phyloP scores from a whole-genome alignment of 2,888 invertebrate species.

The Augiades crinisus region DNA sequence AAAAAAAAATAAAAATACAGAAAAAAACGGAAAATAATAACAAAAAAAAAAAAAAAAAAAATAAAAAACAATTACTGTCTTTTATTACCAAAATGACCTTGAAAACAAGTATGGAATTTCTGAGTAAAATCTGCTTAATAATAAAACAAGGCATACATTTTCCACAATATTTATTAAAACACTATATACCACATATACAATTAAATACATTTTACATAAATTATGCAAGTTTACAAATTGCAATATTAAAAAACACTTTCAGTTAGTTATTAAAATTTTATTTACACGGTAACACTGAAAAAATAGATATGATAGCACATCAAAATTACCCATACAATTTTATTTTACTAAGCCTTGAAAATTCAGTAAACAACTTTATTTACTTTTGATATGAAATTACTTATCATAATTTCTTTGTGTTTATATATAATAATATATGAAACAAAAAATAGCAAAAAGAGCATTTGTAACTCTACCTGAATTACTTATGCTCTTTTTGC shows the following conservation, averaged over 20 bases:
- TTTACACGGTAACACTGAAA: constrained; percentile 36
- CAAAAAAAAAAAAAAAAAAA: no score
- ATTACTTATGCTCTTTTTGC: no score
- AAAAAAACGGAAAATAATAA: no score
- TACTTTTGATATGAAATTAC: not conserved
- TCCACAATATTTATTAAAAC: constrained; percentile 55
- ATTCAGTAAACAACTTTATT: not conserved
- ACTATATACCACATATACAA: constrained; percentile 51
- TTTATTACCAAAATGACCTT: no score
- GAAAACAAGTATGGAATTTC: not conserved
- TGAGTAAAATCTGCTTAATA: not conserved
- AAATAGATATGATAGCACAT: constrained; percentile 9
- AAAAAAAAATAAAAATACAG: no score
- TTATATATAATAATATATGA: no score
- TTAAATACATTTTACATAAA: not conserved
- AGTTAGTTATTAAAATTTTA: constrained; percentile 29
- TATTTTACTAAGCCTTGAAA: not conserved
- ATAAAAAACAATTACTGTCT: no score
- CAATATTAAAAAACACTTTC: constrained; percentile 29
- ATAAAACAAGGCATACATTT: constrained; percentile 9
- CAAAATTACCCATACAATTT: not conserved
- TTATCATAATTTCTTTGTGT: no score
- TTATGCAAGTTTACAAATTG: constrained; percentile 36
- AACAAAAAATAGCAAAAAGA: no score
- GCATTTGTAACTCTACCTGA: no score